phyloP scores from a whole-genome alignment of 2,888 invertebrate species.

The Pterobdella sp. region DNA sequence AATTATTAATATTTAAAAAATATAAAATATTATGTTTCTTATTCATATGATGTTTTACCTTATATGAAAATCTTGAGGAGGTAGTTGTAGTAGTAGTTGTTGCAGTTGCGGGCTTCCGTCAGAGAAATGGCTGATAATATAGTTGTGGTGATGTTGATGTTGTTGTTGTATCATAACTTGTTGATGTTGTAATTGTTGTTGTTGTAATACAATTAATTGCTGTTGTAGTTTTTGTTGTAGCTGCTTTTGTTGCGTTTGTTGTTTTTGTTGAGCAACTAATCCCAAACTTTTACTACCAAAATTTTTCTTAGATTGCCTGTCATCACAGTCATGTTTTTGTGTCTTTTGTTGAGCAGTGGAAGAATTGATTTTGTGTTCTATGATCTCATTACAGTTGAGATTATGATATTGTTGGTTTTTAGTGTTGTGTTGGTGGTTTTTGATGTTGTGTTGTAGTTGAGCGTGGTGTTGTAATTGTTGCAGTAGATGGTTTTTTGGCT shows the following conservation, averaged over 20 bases:
- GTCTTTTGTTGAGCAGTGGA: too few relatives aligned
- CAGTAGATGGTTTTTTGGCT: not conserved
- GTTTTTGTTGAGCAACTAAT: not conserved
- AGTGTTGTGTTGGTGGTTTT: not conserved
- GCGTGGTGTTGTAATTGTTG: not conserved
- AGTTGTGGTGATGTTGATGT: not conserved
- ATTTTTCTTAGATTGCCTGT: too few relatives aligned
- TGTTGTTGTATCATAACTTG: slow-evolving; percentile 6
- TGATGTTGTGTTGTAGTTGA: not conserved
- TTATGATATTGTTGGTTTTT: not conserved
- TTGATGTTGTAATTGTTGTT: not conserved
- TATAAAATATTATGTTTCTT: not conserved
- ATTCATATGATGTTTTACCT: not conserved
- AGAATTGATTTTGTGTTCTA: too few relatives aligned
- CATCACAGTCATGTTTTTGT: too few relatives aligned
- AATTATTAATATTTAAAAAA: too few relatives aligned
- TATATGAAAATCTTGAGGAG: not conserved
- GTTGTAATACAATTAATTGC: not conserved
- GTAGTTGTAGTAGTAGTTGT: not conserved
- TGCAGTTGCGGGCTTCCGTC: not conserved
- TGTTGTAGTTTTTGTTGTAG: not conserved
- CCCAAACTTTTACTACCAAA: too few relatives aligned
- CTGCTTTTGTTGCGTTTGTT: not conserved
- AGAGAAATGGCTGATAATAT: not conserved
- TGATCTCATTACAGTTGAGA: too few relatives aligned